Evolutionary conservation across 2,797 vertebrate species (phyloP).

Genomic region (Betta splendens): DNA sequence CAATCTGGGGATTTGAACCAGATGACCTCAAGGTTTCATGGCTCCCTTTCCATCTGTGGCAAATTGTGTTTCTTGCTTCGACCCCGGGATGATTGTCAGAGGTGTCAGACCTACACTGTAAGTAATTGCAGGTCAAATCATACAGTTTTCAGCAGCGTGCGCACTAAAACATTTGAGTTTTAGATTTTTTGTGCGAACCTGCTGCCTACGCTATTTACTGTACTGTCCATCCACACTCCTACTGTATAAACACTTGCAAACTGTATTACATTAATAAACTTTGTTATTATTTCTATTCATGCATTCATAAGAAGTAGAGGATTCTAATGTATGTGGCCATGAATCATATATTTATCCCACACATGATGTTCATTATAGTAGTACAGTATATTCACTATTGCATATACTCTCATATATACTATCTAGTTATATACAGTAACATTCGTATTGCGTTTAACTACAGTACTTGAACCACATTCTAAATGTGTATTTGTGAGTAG

Average conservation of each 20-base stretch:
- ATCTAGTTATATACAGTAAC: no score
- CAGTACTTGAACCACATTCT: no score
- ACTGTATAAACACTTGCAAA: no score
- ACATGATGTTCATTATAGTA: no score
- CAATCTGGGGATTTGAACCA: slow-evolving; percentile 41
- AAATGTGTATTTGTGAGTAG: no score
- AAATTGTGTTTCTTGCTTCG: slow-evolving; percentile 26
- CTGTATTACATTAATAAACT: no score
- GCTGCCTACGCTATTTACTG: not conserved
- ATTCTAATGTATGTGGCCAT: no score
- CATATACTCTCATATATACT: no score
- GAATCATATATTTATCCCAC: no score
- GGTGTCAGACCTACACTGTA: slow-evolving; percentile 16
- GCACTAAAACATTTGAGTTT: not conserved
- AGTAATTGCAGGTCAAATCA: slow-evolving; percentile 31
- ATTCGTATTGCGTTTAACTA: no score
- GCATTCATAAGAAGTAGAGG: not conserved
- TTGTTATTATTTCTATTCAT: no score
- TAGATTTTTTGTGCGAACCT: not conserved
- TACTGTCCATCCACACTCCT: not conserved
- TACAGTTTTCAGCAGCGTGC: slow-evolving; percentile 1
- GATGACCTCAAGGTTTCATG: slow-evolving; percentile 23
- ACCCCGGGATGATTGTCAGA: slow-evolving; percentile 4
- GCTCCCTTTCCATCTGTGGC: slow-evolving; percentile 17
- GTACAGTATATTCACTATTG: no score